These are phyloP conservation scores for Nysson spinosus DNA, from an alignment of 2,888 invertebrate species.

Conservation along the genomic window DNA sequence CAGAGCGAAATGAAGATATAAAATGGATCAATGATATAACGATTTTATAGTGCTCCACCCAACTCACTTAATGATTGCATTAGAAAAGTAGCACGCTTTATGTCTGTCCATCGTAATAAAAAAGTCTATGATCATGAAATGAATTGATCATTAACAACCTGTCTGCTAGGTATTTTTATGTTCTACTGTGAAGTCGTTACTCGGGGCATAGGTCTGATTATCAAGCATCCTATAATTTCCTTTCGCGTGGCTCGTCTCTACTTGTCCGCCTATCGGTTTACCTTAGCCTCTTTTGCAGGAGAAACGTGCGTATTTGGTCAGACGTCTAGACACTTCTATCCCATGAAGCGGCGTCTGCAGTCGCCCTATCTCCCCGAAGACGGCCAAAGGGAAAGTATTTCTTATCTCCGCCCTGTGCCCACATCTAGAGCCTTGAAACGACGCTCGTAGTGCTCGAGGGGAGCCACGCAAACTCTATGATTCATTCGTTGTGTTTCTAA, in stretches of 20 bases:
- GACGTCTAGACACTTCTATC: conserved; percentile 72
- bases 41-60: no score
- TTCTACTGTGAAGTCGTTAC: no score
- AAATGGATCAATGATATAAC: no score
- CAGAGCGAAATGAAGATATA: no score
- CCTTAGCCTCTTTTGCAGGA: conserved; percentile 38
- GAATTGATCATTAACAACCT: no score
- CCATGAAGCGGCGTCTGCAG: conserved; percentile 36
- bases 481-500: conserved; percentile 13
- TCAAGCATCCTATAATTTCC: conserved; percentile 24
- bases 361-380: conserved; percentile 15
- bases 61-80: no score
- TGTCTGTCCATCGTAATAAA: no score
- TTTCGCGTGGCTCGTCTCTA: conserved; percentile 38
- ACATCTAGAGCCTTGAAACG: conserved; percentile 13
- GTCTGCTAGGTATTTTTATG: no score
- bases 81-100: no score
- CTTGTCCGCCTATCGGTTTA: conserved; percentile 21
- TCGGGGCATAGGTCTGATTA: no score
- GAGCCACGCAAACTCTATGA: not conserved
- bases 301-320: conserved; percentile 66
- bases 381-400: conserved; percentile 39
- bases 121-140: no score
- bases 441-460: conserved; percentile 9
- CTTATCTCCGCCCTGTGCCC: conserved; percentile 35